phyloP scores from a whole-genome alignment of 2,797 vertebrate species.

The Perdix hodgsoniae region DNA sequence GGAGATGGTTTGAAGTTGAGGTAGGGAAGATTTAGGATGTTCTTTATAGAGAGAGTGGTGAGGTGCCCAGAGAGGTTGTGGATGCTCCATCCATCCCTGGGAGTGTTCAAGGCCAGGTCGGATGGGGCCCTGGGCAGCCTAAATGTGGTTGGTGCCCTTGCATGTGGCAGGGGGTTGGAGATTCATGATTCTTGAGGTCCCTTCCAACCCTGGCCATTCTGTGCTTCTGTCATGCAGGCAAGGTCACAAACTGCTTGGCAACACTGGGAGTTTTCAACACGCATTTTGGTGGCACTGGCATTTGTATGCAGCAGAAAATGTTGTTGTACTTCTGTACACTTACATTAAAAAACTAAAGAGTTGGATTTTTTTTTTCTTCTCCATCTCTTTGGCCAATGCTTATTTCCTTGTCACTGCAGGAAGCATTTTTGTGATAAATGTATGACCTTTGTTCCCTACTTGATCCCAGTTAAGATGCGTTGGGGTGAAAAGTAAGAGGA shows the following conservation, averaged over 20 bases:
- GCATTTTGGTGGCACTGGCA: background rate
- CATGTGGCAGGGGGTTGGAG: too few relatives aligned
- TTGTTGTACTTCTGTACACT: background rate
- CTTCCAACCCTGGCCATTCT: too few relatives aligned
- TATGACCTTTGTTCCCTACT: background rate
- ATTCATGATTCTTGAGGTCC: too few relatives aligned
- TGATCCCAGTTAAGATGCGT: background rate
- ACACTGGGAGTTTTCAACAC: rapidly evolving
- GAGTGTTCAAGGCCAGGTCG: too few relatives aligned
- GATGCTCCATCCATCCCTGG: too few relatives aligned
- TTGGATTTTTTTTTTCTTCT: rapidly evolving
- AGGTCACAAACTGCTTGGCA: background rate
- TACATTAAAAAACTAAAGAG: background rate
- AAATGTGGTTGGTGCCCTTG: too few relatives aligned
- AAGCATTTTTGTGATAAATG: background rate
- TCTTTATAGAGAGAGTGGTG: too few relatives aligned
- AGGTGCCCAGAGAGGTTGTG: too few relatives aligned
- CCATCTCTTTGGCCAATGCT: background rate
- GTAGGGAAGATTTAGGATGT: too few relatives aligned
- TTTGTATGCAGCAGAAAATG: background rate
- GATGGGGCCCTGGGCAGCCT: too few relatives aligned
- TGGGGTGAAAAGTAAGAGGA: background rate
- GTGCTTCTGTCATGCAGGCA: background rate
- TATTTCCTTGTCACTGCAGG: background rate
- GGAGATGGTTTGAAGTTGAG: too few relatives aligned